Conservation (phyloP, 2,797 vertebrate species). For the Glyptemys insculpta region DNA sequence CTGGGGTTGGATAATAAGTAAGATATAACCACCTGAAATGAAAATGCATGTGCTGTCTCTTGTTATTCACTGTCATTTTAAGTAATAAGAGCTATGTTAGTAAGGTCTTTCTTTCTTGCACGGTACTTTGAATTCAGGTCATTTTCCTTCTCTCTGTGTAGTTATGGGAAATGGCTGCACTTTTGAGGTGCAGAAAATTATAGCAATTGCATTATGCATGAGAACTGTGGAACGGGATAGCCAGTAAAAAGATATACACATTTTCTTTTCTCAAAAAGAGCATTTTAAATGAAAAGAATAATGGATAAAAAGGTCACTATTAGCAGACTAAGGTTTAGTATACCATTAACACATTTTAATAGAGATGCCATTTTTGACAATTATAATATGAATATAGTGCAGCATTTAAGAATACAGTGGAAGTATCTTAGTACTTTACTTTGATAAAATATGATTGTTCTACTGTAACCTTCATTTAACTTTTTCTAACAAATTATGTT, state of each 20-base stretch:
- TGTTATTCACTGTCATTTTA: conserved; percentile 73
- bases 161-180: conserved; percentile 72
- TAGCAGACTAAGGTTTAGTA: background rate
- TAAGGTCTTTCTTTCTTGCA: conserved; percentile 63
- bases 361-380: conserved; percentile 52
- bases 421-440: conserved; percentile 26
- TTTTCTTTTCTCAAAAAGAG: conserved; percentile 45
- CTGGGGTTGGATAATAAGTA: conserved; percentile 46
- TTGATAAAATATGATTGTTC: conserved; percentile 44
- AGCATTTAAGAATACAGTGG: conserved; percentile 1
- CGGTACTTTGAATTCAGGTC: conserved; percentile 60
- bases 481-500: conserved; percentile 21
- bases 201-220: conserved; percentile 66
- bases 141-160: conserved; percentile 72
- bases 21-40: conserved; percentile 48
- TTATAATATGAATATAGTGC: conserved; percentile 27
- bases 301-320: conserved; percentile 37
- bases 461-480: conserved; percentile 19
- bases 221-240: conserved; percentile 55
- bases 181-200: conserved; percentile 75
- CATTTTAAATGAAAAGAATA: conserved; percentile 56
- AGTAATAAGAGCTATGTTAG: conserved; percentile 61
- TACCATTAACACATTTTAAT: conserved; percentile 67
- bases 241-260: conserved; percentile 41
- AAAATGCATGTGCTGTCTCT: conserved; percentile 62